Percentiles rank a stretch among this genome's conserved stretches.
Conservation (phyloP, 1,140 invertebrate species). For the Neoseiulus cucumeris region DNA sequence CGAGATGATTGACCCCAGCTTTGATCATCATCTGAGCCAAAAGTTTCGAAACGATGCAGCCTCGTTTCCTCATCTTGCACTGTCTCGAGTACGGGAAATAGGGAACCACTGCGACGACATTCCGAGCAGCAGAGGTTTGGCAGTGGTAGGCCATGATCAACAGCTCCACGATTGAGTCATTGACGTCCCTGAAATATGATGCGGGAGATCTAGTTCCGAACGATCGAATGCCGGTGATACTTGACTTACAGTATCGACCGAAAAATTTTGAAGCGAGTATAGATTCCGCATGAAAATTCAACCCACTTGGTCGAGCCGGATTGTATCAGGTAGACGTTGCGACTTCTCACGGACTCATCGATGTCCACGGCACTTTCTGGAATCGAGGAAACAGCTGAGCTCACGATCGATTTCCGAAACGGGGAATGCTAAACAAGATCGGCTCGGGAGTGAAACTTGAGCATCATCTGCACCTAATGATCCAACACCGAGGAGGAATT, state of each 20-base stretch:
- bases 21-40: slow-evolving; percentile 89
- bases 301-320: slow-evolving; percentile 73
- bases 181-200: slow-evolving; percentile 54
- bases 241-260: neutral
- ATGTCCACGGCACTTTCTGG: slow-evolving; percentile 83
- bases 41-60: slow-evolving; percentile 86
- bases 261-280: no score
- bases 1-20: slow-evolving; percentile 60
- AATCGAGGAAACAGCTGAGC: neutral
- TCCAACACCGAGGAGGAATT: no score
- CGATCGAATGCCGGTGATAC: neutral
- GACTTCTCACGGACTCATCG: slow-evolving; percentile 76
- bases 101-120: slow-evolving; percentile 91
- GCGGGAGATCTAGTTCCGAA: slow-evolving; percentile 20
- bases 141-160: slow-evolving; percentile 97
- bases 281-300: neutral
- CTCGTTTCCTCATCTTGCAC: slow-evolving; percentile 94
- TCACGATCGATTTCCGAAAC: neutral
- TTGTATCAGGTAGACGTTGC: slow-evolving; percentile 90
- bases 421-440: no score
- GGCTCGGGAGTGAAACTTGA: no score
- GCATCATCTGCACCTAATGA: no score
- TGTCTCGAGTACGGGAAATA: slow-evolving; percentile 98
- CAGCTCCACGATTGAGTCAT: slow-evolving; percentile 97
- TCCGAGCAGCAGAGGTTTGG: slow-evolving; percentile 89